Conservation (phyloP, 2,888 invertebrate species). For the Hypolimnas misippus region DNA sequence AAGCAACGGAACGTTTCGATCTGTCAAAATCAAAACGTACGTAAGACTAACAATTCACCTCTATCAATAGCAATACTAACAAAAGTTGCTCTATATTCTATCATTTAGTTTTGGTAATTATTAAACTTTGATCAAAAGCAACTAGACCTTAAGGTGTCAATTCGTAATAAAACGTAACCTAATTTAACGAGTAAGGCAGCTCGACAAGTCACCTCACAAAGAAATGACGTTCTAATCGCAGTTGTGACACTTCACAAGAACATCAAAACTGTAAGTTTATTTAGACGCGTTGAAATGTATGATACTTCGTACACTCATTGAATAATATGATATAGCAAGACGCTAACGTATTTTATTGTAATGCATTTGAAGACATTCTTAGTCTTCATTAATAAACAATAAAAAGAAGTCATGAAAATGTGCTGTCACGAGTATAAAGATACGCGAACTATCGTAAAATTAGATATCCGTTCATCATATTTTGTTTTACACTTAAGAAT, state of each 20-base stretch:
- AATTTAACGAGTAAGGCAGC: neutral
- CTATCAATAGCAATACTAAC: neutral
- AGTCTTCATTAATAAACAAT: no score
- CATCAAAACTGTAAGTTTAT: conserved; percentile 26
- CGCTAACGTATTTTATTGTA: neutral
- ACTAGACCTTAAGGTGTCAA: neutral
- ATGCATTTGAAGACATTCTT: neutral
- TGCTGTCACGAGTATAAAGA: no score
- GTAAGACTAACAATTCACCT: neutral
- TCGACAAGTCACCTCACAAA: neutral
- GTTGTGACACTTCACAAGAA: conserved; percentile 5
- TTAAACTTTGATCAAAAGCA: conserved; percentile 5
- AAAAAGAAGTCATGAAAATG: no score
- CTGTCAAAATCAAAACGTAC: conserved; percentile 31
- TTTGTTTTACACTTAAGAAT: no score
- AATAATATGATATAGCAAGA: conserved; percentile 1
- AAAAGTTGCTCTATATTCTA: no score
- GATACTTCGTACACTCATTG: neutral
- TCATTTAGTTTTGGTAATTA: neutral
- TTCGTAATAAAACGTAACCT: neutral
- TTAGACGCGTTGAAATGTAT: conserved; percentile 8
- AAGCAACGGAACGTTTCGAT: conserved; percentile 28
- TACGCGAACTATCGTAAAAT: no score
- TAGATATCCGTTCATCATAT: no score
- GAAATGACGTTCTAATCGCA: neutral